Conservation (phyloP, 2,888 invertebrate genomes). For the Anthophora plumipes region DNA sequence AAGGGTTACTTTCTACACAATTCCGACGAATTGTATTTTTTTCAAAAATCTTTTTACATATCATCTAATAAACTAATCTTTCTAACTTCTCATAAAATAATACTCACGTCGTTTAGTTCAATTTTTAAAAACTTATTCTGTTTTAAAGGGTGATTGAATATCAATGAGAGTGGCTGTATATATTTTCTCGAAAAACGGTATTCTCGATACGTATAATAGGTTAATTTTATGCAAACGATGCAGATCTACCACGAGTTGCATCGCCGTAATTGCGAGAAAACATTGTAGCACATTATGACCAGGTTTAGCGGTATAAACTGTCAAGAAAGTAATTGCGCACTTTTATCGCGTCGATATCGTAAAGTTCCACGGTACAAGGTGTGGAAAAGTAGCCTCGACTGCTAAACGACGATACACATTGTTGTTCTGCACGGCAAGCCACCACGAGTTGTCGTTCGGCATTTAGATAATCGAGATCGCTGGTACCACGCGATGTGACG, state of each 20-base stretch:
- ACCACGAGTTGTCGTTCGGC: constrained; percentile 22
- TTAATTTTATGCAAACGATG: constrained; percentile 28
- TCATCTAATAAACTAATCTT: no score
- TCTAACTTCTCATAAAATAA: no score
- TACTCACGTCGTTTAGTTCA: no score
- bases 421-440: constrained; percentile 21
- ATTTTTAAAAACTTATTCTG: no score
- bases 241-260: not conserved
- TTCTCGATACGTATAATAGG: not conserved
- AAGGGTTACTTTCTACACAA: no score
- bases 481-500: constrained; percentile 23
- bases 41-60: no score
- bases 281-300: not conserved
- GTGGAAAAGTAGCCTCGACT: not conserved
- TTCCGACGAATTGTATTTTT: no score
- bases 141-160: no score
- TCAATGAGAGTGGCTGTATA: no score
- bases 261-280: constrained; percentile 13
- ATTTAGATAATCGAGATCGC: constrained; percentile 41
- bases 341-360: not conserved
- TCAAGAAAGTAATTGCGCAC: not conserved
- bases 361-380: not conserved
- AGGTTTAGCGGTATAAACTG: not conserved
- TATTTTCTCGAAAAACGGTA: no score
- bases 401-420: not conserved